These are phyloP conservation scores for Drosophila lacertosa DNA, from an alignment of 1,140 invertebrate genomes.

Conservation along the genomic window DNA sequence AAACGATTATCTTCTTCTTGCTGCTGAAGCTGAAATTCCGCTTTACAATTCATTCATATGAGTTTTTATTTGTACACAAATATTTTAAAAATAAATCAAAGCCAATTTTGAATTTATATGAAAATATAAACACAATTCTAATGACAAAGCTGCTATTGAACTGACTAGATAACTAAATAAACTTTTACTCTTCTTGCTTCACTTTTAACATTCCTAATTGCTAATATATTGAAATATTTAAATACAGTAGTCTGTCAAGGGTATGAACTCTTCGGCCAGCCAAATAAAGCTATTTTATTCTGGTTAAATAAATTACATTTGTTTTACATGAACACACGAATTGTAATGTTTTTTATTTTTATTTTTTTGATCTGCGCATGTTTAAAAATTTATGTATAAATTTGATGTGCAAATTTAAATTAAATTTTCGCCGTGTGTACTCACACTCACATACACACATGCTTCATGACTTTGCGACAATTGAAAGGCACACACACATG, in stretches of 20 bases:
- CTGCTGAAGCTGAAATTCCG: too few relatives aligned
- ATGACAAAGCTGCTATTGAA: too few relatives aligned
- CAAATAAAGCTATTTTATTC: not conserved
- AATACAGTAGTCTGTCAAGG: not conserved
- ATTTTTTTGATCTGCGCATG: conserved; percentile 16
- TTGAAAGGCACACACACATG: conserved; percentile 36
- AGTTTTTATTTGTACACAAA: too few relatives aligned
- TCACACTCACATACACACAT: conserved; percentile 9
- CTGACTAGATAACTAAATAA: too few relatives aligned
- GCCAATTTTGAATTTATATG: too few relatives aligned
- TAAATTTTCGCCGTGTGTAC: conserved; percentile 62
- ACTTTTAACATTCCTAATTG: too few relatives aligned
- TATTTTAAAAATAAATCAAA: too few relatives aligned
- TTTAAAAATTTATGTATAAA: conserved; percentile 71
- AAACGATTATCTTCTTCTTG: too few relatives aligned
- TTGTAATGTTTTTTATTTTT: conserved; percentile 13
- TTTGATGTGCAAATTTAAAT: conserved; percentile 80
- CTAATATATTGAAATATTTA: too few relatives aligned
- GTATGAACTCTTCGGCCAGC: not conserved
- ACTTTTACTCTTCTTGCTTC: too few relatives aligned
- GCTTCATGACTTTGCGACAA: conserved; percentile 49
- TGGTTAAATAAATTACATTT: conserved; percentile 20
- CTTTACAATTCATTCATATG: too few relatives aligned
- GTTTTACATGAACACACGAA: not conserved
- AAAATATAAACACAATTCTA: too few relatives aligned